phyloP scores from a whole-genome alignment of 1,140 invertebrate species.

The Nylanderia fulva region DNA sequence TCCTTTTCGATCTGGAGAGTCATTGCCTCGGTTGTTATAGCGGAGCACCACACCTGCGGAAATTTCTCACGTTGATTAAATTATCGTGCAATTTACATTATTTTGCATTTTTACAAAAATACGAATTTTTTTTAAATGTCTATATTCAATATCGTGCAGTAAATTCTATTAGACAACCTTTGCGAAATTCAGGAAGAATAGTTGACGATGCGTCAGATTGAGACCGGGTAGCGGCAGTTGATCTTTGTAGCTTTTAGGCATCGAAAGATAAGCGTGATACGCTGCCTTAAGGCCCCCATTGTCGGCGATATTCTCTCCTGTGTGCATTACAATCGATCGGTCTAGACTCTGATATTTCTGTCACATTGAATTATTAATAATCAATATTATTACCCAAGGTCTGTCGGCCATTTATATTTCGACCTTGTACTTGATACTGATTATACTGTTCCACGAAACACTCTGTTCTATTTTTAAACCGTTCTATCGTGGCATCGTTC shows the following conservation, averaged over 20 bases:
- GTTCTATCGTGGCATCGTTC: constrained; percentile 96
- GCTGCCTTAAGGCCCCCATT: constrained; percentile 97
- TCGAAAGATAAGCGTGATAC: constrained; percentile 93
- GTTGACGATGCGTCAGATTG: constrained; percentile 93
- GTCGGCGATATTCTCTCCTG: constrained; percentile 97
- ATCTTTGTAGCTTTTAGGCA: constrained; percentile 83
- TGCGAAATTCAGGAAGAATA: constrained; percentile 97
- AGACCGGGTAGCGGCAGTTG: constrained; percentile 92
- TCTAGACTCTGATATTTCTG: constrained; percentile 37
- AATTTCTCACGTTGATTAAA: constrained; percentile 7
- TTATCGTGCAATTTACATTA: neutral
- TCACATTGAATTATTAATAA: constrained; percentile 20
- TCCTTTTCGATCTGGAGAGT: constrained; percentile 94
- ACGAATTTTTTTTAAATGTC: neutral
- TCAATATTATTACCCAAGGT: constrained; percentile 85
- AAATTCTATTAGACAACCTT: constrained; percentile 88
- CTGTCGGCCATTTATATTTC: constrained; percentile 88
- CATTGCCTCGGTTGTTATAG: constrained; percentile 91
- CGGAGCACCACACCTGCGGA: constrained; percentile 93
- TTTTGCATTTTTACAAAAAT: neutral
- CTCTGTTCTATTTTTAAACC: constrained; percentile 95
- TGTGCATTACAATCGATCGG: constrained; percentile 77
- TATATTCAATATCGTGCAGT: neutral
- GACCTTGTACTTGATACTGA: constrained; percentile 87
- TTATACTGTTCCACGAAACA: constrained; percentile 97